A percentile compares a stretch with the other conserved stretches of the same genome.
Evolutionary conservation across 2,113 vertebrate species (phyloP).

Genomic region (Toxotes chatareus): DNA sequence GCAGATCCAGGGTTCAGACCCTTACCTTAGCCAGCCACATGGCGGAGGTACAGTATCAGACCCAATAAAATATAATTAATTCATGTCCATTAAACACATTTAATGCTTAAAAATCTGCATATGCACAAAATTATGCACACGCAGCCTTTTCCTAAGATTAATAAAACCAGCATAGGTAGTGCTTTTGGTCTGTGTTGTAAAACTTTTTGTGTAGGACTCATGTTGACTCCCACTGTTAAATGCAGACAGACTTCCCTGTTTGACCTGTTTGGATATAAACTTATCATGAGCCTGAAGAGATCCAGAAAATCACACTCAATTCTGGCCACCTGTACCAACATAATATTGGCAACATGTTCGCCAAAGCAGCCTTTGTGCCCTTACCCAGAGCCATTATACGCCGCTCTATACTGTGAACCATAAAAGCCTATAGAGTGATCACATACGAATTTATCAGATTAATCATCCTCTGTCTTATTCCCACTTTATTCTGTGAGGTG

Average conservation of each 20-base stretch:
- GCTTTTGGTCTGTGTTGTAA: background rate
- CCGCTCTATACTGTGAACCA: conserved; percentile 72
- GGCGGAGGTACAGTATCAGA: background rate
- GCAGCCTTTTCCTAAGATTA: conserved; percentile 24
- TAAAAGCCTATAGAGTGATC: conserved; percentile 43
- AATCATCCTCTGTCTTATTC: background rate
- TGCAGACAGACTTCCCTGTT: background rate
- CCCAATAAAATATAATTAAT: background rate
- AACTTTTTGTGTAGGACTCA: background rate
- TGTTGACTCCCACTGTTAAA: background rate
- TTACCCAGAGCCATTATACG: conserved; percentile 67
- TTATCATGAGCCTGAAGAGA: background rate
- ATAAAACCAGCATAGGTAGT: conserved; percentile 53
- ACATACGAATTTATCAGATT: conserved; percentile 10
- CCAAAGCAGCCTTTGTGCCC: conserved; percentile 64
- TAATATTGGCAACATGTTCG: conserved; percentile 30
- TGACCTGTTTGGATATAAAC: background rate
- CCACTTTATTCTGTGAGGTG: conserved; percentile 7
- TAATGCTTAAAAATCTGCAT: conserved; percentile 23
- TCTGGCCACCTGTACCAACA: conserved; percentile 19
- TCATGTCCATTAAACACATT: background rate
- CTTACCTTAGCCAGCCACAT: background rate
- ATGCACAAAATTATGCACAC: conserved; percentile 12
- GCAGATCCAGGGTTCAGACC: conserved; percentile 29
- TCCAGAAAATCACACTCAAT: background rate